Evolutionary conservation across 2,797 vertebrate genomes (phyloP).

Genomic region (Numenius phaeopus): DNA sequence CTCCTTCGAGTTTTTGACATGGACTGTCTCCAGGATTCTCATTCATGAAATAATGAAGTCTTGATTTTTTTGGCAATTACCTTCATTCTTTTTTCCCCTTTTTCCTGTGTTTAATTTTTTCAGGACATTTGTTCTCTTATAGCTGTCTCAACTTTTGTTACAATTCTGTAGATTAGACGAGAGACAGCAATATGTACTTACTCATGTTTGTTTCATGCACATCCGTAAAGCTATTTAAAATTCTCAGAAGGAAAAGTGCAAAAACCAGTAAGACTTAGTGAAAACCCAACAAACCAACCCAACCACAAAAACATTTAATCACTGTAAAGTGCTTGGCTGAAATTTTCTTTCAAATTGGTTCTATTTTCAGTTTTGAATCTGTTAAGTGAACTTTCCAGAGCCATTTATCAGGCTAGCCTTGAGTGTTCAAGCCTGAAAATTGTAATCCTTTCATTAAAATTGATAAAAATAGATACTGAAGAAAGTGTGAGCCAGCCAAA

Average conservation of each 20-base stretch:
- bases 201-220: background rate
- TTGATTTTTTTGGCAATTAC: background rate
- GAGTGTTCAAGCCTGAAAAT: background rate
- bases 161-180: background rate
- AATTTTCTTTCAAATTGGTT: background rate
- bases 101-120: background rate
- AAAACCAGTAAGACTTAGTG: background rate
- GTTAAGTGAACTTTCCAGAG: background rate
- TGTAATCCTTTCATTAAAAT: conserved; percentile 11
- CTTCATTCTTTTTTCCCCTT: accelerated
- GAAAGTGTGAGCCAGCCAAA: conserved; percentile 24
- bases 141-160: background rate
- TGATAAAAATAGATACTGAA: background rate
- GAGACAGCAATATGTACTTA: background rate
- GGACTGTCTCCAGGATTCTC: background rate
- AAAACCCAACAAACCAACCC: background rate
- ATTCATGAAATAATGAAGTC: background rate
- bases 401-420: background rate
- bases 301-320: background rate
- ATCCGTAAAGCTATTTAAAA: background rate
- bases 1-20: background rate
- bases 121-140: background rate
- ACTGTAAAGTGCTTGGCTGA: background rate
- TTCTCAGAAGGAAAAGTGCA: background rate
- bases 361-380: background rate